Base-by-base conservation (phyloP, 2,797 vertebrate species). In the Enteromius trimaculatus region DNA sequence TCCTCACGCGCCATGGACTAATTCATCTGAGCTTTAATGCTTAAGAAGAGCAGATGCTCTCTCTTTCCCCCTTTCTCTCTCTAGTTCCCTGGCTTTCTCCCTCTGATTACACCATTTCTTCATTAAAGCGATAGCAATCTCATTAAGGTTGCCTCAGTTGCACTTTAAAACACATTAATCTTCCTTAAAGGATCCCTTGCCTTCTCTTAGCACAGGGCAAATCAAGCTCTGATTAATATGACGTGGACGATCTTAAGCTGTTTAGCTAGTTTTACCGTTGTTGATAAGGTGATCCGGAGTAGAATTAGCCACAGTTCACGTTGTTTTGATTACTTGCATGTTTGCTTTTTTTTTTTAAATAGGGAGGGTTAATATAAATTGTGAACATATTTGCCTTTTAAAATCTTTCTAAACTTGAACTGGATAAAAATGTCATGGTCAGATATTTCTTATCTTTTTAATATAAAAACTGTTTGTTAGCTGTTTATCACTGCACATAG, bases 151-250 rank as follows among this genome's bases (percentile, higher is more conserved):
- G 81, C 77, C 82, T 77, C 69, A 29, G 78, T 81, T 84, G 77
- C 82, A 85, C 83, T 86, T 81, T 87, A 68, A 80, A 84, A 80
- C 55, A 58, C 81, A 83, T 85, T 86, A 81, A 79, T 88, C 87
- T 79, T 85, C 68, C 81, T 83, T 85, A 80, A 88, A 86, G 81
- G 69, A 76, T 75, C 78, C 72, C 77, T 69, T 74, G 58, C 77
- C 74, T 81, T 80, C 68, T 76, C 77, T 80, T 71, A 34, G 62
- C 58, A 21, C 44, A 64, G 47, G 78, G 62, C 77, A 58, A 87
- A 77, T 82, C 75, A 81, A 88, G 86, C 79, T 66, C 85, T 84
- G 82, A 84, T 88, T 89, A 86, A 87, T 83, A 83, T 89, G 88
- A 89, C 81, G 81, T 87, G 71, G 74, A 17, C 77, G 74, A 85